A percentile compares a stretch with the other conserved stretches of the same genome.
These are phyloP conservation scores for Ctena decussata DNA, from an alignment of 2,888 invertebrate genomes.

Conservation along the genomic window DNA sequence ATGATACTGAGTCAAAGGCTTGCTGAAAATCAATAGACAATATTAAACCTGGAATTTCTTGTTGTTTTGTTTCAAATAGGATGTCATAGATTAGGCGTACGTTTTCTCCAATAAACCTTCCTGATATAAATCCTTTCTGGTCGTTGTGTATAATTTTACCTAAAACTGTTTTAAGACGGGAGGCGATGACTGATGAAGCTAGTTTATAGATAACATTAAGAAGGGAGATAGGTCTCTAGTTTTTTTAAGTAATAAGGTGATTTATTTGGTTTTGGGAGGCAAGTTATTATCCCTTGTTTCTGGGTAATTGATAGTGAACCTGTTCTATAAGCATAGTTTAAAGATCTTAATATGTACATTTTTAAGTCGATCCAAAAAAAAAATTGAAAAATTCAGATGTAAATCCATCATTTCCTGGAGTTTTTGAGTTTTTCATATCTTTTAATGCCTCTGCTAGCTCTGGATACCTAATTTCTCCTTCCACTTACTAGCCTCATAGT, in stretches of 20 bases:
- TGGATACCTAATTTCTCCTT: neutral
- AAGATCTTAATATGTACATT: neutral
- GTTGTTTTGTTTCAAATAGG: neutral
- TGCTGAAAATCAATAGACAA: neutral
- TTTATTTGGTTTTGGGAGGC: constrained; percentile 1
- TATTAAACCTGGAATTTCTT: neutral
- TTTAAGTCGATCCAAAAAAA: neutral
- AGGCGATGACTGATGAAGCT: neutral
- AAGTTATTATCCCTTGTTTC: neutral
- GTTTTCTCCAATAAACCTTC: neutral
- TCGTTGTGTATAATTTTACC: neutral
- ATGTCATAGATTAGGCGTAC: neutral
- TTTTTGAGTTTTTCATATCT: constrained; percentile 8
- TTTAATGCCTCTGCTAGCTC: neutral
- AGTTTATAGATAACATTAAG: neutral
- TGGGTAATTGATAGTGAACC: neutral
- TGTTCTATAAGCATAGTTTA: neutral
- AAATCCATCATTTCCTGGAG: neutral
- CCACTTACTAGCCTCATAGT: neutral
- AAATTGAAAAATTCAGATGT: neutral
- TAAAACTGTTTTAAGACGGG: neutral
- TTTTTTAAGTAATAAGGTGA: neutral
- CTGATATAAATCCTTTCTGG: neutral
- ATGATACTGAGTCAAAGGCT: neutral
- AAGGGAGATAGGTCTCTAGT: neutral